Evolutionary conservation across 2,113 vertebrate genomes (phyloP).

Genomic region (Sclerurus mexicanus): DNA sequence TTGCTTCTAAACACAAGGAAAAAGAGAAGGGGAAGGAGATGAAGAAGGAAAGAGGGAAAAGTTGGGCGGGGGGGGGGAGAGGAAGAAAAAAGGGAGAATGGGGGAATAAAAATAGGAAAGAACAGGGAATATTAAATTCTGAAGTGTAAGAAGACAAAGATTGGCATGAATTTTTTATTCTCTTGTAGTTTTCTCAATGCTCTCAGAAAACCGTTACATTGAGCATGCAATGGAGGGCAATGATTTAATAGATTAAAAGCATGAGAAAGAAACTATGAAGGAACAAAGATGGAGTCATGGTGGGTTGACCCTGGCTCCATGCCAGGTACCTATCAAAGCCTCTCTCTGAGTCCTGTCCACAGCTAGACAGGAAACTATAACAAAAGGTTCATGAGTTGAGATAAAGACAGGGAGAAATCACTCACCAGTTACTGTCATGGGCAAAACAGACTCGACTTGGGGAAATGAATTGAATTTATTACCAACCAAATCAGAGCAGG

Average conservation of each 20-base stretch:
- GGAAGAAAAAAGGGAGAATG: too few species aligned
- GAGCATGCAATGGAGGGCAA: not conserved
- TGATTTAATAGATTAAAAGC: not conserved
- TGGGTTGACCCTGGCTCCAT: not conserved
- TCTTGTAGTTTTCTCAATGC: not conserved
- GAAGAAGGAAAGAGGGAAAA: fast-evolving
- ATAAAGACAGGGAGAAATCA: not conserved
- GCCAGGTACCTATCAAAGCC: not conserved
- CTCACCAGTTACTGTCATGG: not conserved
- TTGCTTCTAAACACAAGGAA: not conserved
- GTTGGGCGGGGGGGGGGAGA: fast-evolving
- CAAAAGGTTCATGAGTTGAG: not conserved
- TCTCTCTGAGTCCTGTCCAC: not conserved
- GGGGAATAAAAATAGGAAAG: fast-evolving
- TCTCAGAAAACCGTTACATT: not conserved
- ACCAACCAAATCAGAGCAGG: not conserved
- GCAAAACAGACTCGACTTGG: fast-evolving
- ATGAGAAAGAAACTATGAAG: not conserved
- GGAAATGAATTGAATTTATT: not conserved
- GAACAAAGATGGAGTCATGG: not conserved
- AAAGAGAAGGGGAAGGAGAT: not conserved
- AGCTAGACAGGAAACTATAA: not conserved
- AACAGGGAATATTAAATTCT: not conserved
- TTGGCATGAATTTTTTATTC: not conserved
- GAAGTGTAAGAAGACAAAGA: not conserved